Evolutionary conservation across 2,797 vertebrate genomes (phyloP).

Genomic region (Channallabes apus): DNA sequence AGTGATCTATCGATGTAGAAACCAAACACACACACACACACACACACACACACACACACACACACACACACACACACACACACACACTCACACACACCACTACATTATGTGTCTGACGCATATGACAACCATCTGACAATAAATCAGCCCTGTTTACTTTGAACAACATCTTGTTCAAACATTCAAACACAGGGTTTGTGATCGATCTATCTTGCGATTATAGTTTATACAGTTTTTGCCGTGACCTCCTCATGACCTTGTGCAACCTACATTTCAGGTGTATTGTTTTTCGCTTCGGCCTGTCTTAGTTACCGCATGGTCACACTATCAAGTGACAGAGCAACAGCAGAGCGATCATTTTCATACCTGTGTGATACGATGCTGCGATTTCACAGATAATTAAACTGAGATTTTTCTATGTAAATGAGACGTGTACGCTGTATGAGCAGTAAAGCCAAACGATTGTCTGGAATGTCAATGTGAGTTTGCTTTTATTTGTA

Average conservation of each 20-base stretch:
- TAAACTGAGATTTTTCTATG: neutral
- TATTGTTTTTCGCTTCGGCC: neutral
- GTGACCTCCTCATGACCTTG: neutral
- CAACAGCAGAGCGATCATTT: neutral
- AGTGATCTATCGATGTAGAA: slow-evolving; percentile 17
- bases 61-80: too few species aligned
- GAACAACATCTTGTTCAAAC: too few species aligned
- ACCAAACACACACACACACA: slow-evolving; percentile 1
- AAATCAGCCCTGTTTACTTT: neutral
- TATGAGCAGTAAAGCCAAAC: neutral
- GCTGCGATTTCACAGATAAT: neutral
- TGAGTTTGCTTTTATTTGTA: too few species aligned
- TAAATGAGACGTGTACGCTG: neutral
- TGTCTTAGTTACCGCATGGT: neutral
- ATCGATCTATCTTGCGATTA: neutral
- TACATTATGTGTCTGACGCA: neutral
- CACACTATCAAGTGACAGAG: neutral
- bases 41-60: slow-evolving; percentile 11
- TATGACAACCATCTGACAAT: neutral
- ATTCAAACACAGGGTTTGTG: too few species aligned
- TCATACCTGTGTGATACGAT: neutral
- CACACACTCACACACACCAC: neutral
- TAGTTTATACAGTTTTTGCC: neutral
- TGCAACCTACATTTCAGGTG: neutral
- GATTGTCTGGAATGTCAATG: neutral